Conservation (phyloP, 2,888 invertebrate species). For the Mythimna loreyi region DNA sequence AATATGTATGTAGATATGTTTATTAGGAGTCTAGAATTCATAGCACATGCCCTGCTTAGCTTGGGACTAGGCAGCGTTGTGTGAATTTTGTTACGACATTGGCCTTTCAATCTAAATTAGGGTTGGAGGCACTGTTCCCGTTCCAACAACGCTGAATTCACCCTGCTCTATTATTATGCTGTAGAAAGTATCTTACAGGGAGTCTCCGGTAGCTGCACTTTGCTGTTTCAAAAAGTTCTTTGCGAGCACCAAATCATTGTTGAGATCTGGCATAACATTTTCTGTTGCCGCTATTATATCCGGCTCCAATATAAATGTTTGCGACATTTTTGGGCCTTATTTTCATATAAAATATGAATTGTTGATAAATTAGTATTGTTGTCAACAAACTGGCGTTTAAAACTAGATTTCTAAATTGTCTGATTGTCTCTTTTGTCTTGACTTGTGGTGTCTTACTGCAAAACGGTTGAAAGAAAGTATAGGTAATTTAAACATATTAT, state of each 20-base stretch:
- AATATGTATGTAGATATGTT: too few relatives aligned
- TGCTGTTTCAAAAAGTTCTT: constrained; percentile 92
- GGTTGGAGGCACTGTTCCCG: too few relatives aligned
- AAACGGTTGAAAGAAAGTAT: background rate
- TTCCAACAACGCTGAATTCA: too few relatives aligned
- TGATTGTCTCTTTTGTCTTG: background rate
- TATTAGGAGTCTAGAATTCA: too few relatives aligned
- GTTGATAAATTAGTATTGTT: background rate
- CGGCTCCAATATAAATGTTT: constrained; percentile 82
- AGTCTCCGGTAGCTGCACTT: constrained; percentile 91
- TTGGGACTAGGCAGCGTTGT: too few relatives aligned
- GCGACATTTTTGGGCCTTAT: constrained; percentile 75
- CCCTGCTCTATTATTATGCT: too few relatives aligned
- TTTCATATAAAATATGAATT: constrained; percentile 29
- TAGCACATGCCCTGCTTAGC: too few relatives aligned
- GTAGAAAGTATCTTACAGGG: constrained; percentile 85
- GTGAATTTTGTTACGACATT: too few relatives aligned
- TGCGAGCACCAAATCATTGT: constrained; percentile 90
- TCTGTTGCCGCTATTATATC: constrained; percentile 87
- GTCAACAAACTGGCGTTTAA: constrained; percentile 10
- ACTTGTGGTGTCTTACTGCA: background rate
- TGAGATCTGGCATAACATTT: constrained; percentile 88
- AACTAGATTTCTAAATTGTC: constrained; percentile 3
- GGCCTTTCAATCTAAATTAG: too few relatives aligned
- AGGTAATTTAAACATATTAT: background rate